Conservation (phyloP, 2,888 invertebrate genomes). For the Teinopalpus imperialis region DNA sequence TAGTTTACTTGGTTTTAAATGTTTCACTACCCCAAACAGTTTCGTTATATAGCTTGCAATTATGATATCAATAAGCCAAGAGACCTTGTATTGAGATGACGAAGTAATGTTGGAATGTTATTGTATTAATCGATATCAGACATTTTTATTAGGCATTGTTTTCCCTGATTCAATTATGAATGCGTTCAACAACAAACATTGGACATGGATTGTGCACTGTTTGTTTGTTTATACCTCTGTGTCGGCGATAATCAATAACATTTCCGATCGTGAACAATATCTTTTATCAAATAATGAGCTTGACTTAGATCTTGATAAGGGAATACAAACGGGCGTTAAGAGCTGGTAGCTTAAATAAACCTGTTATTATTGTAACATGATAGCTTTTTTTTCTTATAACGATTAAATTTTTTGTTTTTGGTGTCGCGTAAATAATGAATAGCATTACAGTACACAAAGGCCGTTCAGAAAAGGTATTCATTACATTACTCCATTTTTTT, state of each 20-base stretch:
- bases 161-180: constrained; percentile 25
- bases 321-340: background rate
- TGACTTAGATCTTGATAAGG: background rate
- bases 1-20: no score
- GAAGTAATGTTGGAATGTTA: constrained; percentile 19
- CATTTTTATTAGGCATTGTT: constrained; percentile 29
- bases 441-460: no score
- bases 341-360: no score
- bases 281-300: constrained; percentile 3
- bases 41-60: no score
- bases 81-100: constrained; percentile 16
- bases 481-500: no score
- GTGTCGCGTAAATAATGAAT: no score
- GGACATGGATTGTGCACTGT: constrained; percentile 20
- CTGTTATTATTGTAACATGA: no score
- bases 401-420: no score
- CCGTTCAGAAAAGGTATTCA: no score
- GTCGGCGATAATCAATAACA: constrained; percentile 24
- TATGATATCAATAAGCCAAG: no score
- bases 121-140: constrained; percentile 15
- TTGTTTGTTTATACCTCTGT: constrained; percentile 22
- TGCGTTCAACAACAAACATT: constrained; percentile 22
- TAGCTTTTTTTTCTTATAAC: no score
- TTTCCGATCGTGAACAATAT: constrained; percentile 3
- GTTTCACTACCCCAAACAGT: no score